phyloP scores from a whole-genome alignment of 2,888 invertebrate genomes.

The Lottia gigantea region DNA sequence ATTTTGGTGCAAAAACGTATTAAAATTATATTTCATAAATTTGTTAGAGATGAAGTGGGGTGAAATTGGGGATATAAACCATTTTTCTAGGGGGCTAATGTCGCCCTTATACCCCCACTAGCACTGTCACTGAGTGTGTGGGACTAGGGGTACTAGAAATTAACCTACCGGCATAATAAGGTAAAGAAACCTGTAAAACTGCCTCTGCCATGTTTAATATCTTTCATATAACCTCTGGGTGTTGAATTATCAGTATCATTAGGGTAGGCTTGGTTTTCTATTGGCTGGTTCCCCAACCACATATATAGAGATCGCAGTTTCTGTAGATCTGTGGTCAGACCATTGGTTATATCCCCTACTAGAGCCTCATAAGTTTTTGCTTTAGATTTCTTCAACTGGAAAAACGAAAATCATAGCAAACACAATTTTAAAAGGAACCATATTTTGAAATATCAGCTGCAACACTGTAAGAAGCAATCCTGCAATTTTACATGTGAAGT shows the following conservation, averaged over 20 bases:
- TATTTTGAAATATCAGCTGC: too few species aligned
- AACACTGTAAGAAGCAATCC: background rate
- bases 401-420: too few species aligned
- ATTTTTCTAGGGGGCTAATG: too few species aligned
- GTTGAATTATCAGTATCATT: constrained; percentile 24
- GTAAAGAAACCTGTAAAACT: constrained; percentile 37
- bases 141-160: too few species aligned
- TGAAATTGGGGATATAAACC: too few species aligned
- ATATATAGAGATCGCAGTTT: constrained; percentile 37
- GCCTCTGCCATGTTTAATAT: constrained; percentile 35
- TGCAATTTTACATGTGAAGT: background rate
- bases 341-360: constrained; percentile 27
- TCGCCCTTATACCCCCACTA: too few species aligned
- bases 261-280: constrained; percentile 29
- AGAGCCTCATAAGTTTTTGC: constrained; percentile 22
- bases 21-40: too few species aligned
- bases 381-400: too few species aligned
- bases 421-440: too few species aligned
- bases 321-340: constrained; percentile 26
- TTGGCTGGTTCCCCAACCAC: constrained; percentile 37
- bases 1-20: too few species aligned
- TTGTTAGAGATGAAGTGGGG: too few species aligned
- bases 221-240: constrained; percentile 38
- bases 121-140: too few species aligned
- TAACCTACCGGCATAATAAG: constrained; percentile 35